A percentile compares a stretch with the other conserved stretches of the same genome.
phyloP scores from a whole-genome alignment of 2,888 invertebrate genomes.

The Drosophila rellima region DNA sequence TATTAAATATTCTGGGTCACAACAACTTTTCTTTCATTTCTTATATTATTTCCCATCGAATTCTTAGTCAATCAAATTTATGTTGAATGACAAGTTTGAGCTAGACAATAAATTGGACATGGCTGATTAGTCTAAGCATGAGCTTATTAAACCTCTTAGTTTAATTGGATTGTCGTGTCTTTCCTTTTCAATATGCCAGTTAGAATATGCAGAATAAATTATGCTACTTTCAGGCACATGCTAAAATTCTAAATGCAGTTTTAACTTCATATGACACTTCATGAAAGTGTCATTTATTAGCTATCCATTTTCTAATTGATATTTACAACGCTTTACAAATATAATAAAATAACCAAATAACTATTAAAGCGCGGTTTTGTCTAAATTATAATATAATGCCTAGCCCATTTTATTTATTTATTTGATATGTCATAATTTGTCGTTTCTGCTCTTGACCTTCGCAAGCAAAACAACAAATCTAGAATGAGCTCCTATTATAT shows the following conservation, averaged over 20 bases:
- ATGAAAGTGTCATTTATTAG: no score
- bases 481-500: no score
- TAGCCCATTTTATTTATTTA: not conserved
- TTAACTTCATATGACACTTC: no score
- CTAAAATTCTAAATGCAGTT: no score
- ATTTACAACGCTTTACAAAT: no score
- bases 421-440: not conserved
- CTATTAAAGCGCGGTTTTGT: no score
- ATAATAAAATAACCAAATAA: no score
- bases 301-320: no score
- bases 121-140: conserved; percentile 8
- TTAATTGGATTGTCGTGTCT: not conserved
- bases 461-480: not conserved
- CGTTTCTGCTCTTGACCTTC: not conserved
- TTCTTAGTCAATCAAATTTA: conserved; percentile 43
- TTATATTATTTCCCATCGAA: conserved; percentile 22
- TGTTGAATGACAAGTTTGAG: conserved; percentile 21
- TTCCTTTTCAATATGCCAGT: conserved; percentile 1
- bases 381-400: not conserved
- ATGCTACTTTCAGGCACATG: no score
- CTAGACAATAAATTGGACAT: conserved; percentile 24
- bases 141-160: conserved; percentile 22
- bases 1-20: conserved; percentile 46
- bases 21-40: conserved; percentile 24
- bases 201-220: not conserved